Conservation (phyloP, 2,888 invertebrate genomes). For the Parnassius apollo region DNA sequence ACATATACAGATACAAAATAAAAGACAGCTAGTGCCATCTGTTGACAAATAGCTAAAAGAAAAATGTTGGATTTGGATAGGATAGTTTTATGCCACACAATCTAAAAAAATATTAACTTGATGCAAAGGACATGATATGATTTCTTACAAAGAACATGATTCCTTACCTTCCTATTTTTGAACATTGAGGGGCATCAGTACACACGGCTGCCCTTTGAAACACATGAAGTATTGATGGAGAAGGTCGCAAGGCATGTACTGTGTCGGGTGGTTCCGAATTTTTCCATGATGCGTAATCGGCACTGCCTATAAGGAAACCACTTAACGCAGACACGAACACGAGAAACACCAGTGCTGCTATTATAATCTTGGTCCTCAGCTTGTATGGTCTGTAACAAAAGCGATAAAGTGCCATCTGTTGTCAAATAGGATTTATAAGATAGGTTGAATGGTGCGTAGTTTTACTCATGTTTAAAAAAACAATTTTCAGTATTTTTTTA, state of each 20-base stretch:
- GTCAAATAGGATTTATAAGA: neutral
- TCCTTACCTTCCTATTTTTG: slow-evolving; percentile 87
- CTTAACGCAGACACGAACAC: slow-evolving; percentile 59
- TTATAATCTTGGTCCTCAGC: slow-evolving; percentile 53
- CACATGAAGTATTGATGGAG: slow-evolving; percentile 83
- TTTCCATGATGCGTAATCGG: slow-evolving; percentile 45
- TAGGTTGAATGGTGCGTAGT: too few relatives aligned
- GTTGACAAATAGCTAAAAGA: slow-evolving; percentile 2
- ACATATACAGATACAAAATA: too few relatives aligned
- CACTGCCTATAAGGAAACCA: slow-evolving; percentile 56
- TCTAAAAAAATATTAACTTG: neutral
- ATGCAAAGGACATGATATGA: neutral
- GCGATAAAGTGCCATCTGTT: neutral
- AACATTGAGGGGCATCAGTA: slow-evolving; percentile 88
- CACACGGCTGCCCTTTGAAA: slow-evolving; percentile 88
- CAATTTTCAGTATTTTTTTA: neutral
- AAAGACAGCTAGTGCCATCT: neutral
- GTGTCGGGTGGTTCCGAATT: slow-evolving; percentile 84
- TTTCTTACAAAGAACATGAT: too few relatives aligned
- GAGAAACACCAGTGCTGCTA: slow-evolving; percentile 47
- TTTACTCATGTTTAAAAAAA: neutral
- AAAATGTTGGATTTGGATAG: neutral
- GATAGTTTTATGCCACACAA: neutral
- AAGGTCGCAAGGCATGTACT: slow-evolving; percentile 82
- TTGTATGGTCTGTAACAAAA: slow-evolving; percentile 56